phyloP scores from a whole-genome alignment of 2,797 vertebrate genomes.

The Xenops minutus region DNA sequence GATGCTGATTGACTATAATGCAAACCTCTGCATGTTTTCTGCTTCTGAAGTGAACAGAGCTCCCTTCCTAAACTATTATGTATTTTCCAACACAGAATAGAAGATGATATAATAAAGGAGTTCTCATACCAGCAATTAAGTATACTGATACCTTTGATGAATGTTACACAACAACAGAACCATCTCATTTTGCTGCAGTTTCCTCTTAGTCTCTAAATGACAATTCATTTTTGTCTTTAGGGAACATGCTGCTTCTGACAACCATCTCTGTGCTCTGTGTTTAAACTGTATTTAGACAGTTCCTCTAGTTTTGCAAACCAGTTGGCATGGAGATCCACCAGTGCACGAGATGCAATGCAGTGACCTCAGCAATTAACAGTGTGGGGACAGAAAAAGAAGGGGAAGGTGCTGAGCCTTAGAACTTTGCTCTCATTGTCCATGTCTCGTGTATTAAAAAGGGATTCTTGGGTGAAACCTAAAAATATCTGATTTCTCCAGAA shows the following conservation, averaged over 20 bases:
- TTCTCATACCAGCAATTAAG: conserved; percentile 1
- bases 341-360: rapidly evolving
- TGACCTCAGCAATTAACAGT: background rate
- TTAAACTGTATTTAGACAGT: background rate
- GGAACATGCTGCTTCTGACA: background rate
- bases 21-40: background rate
- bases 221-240: conserved; percentile 11
- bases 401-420: background rate
- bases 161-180: background rate
- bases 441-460: background rate
- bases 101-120: background rate
- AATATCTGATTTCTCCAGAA: background rate
- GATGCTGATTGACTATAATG: background rate
- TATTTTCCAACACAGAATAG: background rate
- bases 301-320: background rate
- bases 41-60: background rate
- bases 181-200: background rate
- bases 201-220: background rate
- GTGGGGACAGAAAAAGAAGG: background rate
- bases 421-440: background rate
- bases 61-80: background rate
- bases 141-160: background rate
- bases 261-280: background rate
- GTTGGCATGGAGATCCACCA: background rate
- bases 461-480: background rate